Evolutionary conservation across 2,113 vertebrate species (phyloP).

Genomic region (Tragelaphus imberbis): DNA sequence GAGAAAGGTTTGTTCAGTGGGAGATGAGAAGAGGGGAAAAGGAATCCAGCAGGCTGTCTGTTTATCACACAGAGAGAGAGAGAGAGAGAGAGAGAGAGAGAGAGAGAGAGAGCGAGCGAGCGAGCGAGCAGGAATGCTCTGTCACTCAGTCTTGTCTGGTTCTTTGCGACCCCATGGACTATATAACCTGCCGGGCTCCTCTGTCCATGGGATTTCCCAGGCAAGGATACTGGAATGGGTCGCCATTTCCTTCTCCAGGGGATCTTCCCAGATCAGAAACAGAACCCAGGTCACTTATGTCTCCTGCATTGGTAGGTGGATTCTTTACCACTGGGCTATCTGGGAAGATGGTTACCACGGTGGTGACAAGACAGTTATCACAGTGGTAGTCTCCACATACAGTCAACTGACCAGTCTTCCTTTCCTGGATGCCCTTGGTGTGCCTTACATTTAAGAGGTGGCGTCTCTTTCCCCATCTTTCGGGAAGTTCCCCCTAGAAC

Average conservation of each 20-base stretch:
- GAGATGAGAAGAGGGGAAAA: neutral
- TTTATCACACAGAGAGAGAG: neutral
- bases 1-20: neutral
- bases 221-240: neutral
- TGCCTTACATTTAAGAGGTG: neutral
- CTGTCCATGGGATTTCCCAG: neutral
- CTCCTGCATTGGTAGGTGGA: neutral
- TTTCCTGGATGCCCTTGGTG: neutral
- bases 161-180: neutral
- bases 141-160: neutral
- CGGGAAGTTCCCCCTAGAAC: neutral
- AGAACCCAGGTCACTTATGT: neutral
- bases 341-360: neutral
- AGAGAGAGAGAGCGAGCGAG: no score
- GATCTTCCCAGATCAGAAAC: neutral
- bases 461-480: neutral
- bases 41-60: neutral
- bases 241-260: neutral
- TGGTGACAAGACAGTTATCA: neutral
- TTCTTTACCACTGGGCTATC: neutral
- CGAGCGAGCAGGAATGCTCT: neutral
- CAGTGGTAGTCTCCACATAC: neutral
- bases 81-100: no score
- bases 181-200: neutral
- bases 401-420: neutral